A percentile compares a stretch with the other conserved stretches of the same genome.
Evolutionary conservation across 2,888 invertebrate species (phyloP).

Genomic region (Liposcelis brunnea): DNA sequence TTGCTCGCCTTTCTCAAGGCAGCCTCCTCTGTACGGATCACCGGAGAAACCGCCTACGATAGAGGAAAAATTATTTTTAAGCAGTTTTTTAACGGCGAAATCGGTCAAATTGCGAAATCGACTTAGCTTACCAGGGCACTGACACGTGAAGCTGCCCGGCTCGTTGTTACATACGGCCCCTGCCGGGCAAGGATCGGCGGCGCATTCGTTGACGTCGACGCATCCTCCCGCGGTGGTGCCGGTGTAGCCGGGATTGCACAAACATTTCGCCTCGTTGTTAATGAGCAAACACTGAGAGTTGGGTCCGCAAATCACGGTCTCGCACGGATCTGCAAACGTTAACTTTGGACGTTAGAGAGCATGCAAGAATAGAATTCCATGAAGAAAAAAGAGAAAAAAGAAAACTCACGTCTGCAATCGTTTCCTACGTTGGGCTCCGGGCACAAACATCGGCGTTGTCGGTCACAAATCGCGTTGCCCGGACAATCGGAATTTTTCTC

Average conservation of each 20-base stretch:
- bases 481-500: conserved; percentile 61
- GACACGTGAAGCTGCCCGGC: conserved; percentile 70
- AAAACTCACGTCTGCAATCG: conserved; percentile 69
- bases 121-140: conserved; percentile 58
- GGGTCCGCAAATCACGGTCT: conserved; percentile 63
- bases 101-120: no score
- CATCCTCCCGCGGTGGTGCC: conserved; percentile 53
- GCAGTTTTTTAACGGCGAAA: no score
- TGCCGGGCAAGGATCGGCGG: conserved; percentile 55
- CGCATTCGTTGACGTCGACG: conserved; percentile 79
- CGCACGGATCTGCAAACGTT: conserved; percentile 62
- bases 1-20: conserved; percentile 38
- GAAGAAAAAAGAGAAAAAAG: conserved; percentile 5
- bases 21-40: conserved; percentile 64
- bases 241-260: conserved; percentile 66
- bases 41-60: conserved; percentile 41
- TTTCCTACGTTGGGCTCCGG: conserved; percentile 84
- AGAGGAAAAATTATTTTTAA: no score
- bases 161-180: conserved; percentile 82
- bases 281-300: conserved; percentile 79
- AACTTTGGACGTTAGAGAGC: conserved; percentile 6
- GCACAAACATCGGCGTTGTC: conserved; percentile 61
- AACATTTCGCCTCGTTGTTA: conserved; percentile 66
- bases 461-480: conserved; percentile 74
- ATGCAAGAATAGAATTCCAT: background rate